phyloP scores from a whole-genome alignment of 2,797 vertebrate genomes.

The Anabas testudineus region DNA sequence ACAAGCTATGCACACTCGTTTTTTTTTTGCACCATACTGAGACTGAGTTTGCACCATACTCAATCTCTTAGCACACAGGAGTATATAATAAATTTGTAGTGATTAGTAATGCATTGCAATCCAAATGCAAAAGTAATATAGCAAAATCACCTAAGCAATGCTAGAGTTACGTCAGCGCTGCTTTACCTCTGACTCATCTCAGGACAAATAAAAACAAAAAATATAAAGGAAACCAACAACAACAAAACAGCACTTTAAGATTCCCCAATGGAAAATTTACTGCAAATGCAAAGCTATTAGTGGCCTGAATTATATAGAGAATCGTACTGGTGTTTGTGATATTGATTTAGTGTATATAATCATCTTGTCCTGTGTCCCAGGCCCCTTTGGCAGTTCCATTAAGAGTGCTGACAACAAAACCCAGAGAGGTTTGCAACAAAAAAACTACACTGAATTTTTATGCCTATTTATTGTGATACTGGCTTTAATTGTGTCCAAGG shows the following conservation, averaged over 20 bases:
- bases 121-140: too few relatives aligned
- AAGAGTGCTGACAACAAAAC: conserved; percentile 29
- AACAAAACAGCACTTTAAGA: background rate
- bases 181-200: conserved; percentile 7
- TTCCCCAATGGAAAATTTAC: conserved; percentile 24
- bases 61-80: too few relatives aligned
- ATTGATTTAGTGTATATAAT: conserved; percentile 34
- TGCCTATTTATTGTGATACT: conserved; percentile 1
- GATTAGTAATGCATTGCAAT: too few relatives aligned
- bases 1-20: too few relatives aligned
- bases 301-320: conserved; percentile 20
- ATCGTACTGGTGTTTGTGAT: conserved; percentile 39
- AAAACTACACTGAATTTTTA: conserved; percentile 8
- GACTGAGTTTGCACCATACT: too few relatives aligned
- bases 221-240: background rate
- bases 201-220: too few relatives aligned
- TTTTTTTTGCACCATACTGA: too few relatives aligned
- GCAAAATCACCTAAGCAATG: background rate
- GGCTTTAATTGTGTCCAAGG: background rate
- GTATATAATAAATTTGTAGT: too few relatives aligned
- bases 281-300: conserved; percentile 31
- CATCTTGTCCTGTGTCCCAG: conserved; percentile 19
- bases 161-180: conserved; percentile 2
- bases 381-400: conserved; percentile 27
- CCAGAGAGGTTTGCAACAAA: background rate